These are phyloP conservation scores for Theodoxus fluviatilis DNA, from an alignment of 2,888 invertebrate species.

Conservation along the genomic window DNA sequence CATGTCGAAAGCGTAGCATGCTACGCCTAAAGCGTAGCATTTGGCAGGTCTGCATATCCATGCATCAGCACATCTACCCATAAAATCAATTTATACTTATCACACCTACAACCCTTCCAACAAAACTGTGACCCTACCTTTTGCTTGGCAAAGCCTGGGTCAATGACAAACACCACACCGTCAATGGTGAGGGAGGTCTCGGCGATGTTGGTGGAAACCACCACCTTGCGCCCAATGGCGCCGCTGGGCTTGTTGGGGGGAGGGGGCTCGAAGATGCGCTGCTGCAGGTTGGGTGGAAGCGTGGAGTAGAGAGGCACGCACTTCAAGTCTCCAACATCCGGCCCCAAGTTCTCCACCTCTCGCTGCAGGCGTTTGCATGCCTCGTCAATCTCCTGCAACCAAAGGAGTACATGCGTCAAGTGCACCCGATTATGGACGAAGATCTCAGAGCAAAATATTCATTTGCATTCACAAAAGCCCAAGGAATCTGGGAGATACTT, in stretches of 20 bases:
- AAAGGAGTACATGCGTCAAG: background rate
- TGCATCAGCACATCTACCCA: too few relatives aligned
- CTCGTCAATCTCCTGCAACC: slow-evolving; percentile 87
- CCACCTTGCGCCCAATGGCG: slow-evolving; percentile 89
- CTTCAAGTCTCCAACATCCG: slow-evolving; percentile 95
- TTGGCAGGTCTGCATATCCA: too few relatives aligned
- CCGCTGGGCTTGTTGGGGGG: slow-evolving; percentile 90
- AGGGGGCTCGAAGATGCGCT: slow-evolving; percentile 95
- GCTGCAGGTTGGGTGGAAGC: slow-evolving; percentile 94
- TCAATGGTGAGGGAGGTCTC: slow-evolving; percentile 99
- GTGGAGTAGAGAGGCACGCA: slow-evolving; percentile 99
- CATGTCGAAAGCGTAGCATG: too few relatives aligned
- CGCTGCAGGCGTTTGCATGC: slow-evolving; percentile 96
- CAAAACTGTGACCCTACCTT: too few relatives aligned
- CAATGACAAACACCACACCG: slow-evolving; percentile 99
- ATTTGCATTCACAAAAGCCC: background rate
- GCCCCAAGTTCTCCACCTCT: slow-evolving; percentile 94
- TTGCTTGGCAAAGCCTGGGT: slow-evolving; percentile 99
- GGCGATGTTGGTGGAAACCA: slow-evolving; percentile 98
- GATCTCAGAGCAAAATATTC: too few relatives aligned
- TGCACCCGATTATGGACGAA: too few relatives aligned
- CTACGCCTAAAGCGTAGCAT: too few relatives aligned
- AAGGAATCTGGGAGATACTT: background rate
- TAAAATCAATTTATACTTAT: too few relatives aligned
- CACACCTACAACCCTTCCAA: too few relatives aligned